Percentiles rank a stretch among this genome's conserved stretches.
These are phyloP conservation scores for Carapus acus DNA, from an alignment of 2,797 vertebrate genomes.

Conservation along the genomic window DNA sequence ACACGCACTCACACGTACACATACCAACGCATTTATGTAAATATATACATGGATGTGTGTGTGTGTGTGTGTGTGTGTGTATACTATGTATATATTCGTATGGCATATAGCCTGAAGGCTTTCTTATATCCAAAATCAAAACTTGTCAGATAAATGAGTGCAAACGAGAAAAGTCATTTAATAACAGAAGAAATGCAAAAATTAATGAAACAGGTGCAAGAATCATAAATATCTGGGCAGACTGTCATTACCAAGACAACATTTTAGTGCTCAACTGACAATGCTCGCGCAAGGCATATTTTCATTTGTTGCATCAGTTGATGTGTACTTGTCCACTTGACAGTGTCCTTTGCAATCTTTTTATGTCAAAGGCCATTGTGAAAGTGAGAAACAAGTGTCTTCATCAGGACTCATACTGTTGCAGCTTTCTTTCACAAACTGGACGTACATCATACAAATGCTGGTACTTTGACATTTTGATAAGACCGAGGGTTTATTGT, in stretches of 20 bases:
- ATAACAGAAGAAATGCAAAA: slow-evolving; percentile 59
- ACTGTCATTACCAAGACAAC: slow-evolving; percentile 36
- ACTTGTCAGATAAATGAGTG: slow-evolving; percentile 8
- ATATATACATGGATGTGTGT: too few species aligned
- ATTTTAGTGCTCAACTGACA: slow-evolving; percentile 37
- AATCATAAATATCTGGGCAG: slow-evolving; percentile 20
- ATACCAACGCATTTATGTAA: too few species aligned
- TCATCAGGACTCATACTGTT: slow-evolving; percentile 37
- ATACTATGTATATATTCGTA: too few species aligned
- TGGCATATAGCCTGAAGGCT: not conserved
- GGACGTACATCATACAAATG: slow-evolving; percentile 49
- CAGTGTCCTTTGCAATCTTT: not conserved
- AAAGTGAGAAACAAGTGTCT: slow-evolving; percentile 7
- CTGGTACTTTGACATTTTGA: slow-evolving; percentile 26
- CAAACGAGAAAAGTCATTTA: slow-evolving; percentile 59
- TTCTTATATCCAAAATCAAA: not conserved
- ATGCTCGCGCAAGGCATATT: slow-evolving; percentile 38
- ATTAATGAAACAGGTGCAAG: slow-evolving; percentile 49
- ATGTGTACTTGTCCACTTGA: not conserved
- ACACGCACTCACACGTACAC: too few species aligned
- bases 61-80: too few species aligned
- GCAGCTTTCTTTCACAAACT: slow-evolving; percentile 33
- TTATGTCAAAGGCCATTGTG: slow-evolving; percentile 10
- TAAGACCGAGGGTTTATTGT: too few species aligned
- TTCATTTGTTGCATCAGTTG: slow-evolving; percentile 19